Conservation (phyloP, 2,113 vertebrate genomes). For the Pelmatolapia mariae region DNA sequence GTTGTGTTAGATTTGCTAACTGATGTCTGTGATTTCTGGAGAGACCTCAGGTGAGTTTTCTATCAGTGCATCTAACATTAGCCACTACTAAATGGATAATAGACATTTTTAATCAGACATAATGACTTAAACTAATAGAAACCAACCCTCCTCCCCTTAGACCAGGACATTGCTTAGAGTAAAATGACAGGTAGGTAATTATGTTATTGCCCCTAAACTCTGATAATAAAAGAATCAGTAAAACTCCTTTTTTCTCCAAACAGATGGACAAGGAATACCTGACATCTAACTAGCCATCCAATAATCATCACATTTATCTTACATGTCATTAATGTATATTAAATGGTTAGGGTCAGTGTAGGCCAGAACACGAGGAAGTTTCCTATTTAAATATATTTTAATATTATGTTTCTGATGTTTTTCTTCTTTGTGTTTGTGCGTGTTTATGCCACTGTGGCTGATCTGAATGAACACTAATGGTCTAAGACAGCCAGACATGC, state of each 20-base stretch:
- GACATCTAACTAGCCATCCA: background rate
- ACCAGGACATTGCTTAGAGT: background rate
- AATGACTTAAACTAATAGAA: background rate
- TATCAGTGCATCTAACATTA: background rate
- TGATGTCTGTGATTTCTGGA: background rate
- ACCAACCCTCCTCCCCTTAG: background rate
- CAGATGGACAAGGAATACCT: background rate
- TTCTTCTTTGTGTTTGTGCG: background rate
- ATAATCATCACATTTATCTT: background rate
- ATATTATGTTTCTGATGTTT: background rate
- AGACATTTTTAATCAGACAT: background rate
- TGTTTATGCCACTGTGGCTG: background rate
- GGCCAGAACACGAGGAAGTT: rapidly evolving
- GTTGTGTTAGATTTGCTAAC: background rate
- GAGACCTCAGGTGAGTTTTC: background rate
- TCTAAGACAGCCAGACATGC: background rate
- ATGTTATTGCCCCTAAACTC: background rate
- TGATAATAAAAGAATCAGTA: background rate
- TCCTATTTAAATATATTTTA: background rate
- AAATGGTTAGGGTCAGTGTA: background rate
- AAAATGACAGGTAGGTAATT: background rate
- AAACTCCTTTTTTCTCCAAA: background rate
- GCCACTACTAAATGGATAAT: background rate
- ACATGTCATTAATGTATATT: background rate
- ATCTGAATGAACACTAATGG: background rate